Evolutionary conservation across 1,140 invertebrate genomes (phyloP).

Genomic region (Drosophila pandora): DNA sequence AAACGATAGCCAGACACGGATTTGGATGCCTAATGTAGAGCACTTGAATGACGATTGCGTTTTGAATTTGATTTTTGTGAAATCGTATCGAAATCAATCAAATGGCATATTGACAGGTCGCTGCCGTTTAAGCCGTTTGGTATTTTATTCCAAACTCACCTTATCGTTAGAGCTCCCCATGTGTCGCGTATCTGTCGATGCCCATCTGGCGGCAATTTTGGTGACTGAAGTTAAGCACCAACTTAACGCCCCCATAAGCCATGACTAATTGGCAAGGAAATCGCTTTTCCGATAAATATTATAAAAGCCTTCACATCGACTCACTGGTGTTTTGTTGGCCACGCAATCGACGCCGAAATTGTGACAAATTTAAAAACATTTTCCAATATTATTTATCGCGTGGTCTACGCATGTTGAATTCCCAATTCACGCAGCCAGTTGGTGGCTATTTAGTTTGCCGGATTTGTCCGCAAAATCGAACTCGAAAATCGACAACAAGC

Average conservation of each 20-base stretch:
- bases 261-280: constrained; percentile 77
- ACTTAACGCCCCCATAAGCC: constrained; percentile 64
- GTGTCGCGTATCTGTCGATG: constrained; percentile 53
- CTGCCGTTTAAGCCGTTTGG: constrained; percentile 45
- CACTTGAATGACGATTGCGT: constrained; percentile 38
- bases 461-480: constrained; percentile 38
- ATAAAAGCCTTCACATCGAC: constrained; percentile 36
- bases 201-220: constrained; percentile 69
- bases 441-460: constrained; percentile 32
- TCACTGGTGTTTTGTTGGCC: constrained; percentile 13
- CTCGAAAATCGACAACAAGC: constrained; percentile 59
- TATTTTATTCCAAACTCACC: constrained; percentile 25
- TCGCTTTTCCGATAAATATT: constrained; percentile 53
- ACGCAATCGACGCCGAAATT: constrained; percentile 56
- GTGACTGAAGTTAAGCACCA: constrained; percentile 46
- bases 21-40: constrained; percentile 36
- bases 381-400: constrained; percentile 60
- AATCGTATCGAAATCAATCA: constrained; percentile 63
- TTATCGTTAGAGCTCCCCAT: constrained; percentile 45
- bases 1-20: constrained; percentile 54
- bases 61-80: constrained; percentile 15
- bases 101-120: constrained; percentile 69
- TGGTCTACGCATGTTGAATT: constrained; percentile 64
- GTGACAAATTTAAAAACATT: constrained; percentile 62
- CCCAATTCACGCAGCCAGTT: constrained; percentile 59